Base-by-base conservation (phyloP, 2,113 vertebrate genomes). In the Mormoops blainvillei region DNA sequence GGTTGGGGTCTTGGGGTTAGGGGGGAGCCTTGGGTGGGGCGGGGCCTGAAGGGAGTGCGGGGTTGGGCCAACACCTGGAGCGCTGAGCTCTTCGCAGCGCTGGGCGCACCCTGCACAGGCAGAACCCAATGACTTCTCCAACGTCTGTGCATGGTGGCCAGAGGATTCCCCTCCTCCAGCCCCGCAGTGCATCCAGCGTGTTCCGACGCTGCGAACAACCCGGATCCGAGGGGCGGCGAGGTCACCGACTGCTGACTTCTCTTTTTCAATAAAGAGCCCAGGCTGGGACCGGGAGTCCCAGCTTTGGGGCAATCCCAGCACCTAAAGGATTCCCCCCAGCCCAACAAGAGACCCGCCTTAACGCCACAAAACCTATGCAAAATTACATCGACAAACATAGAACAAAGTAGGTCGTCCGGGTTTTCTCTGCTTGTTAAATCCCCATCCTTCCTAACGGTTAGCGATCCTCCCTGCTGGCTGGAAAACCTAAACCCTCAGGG, bases 61-160 rank as follows among this genome's bases (percentile, higher is more conserved):
- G 85, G 28, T 1, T 2, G 0, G 6, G 5, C 0, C 0, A 10
- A 12, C 48, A 28, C 33, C 13, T 65, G 86, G 36, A 13, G 5
- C 33, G 0, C 68, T 4, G 24, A 15, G 0, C 7, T 2, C 16
- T 1, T 10, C 20, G 63, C 38, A 0, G 2, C 3, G 12, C 61
- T 14, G 1, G 58, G 61, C 11, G 0, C 5, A 67, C 15, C 54
- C 2, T 4, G 18, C 20, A 1, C 6, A 0, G 28, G 10, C 4
- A 1, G 1, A 58, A 43, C 50, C 97, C 58, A 78, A 94, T 48
- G 98, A 92, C 54, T 20, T 92, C 95, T 9, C 89, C 94, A 5
- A 14, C 13, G 6, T 63, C 48, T 4, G 20, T 31, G 48, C 3
- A 24, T 5, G 4, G 26, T 36, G 56, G 58, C 54, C 20, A 0